Evolutionary conservation across 2,797 vertebrate genomes (phyloP).

Genomic region (Selene dorsalis): DNA sequence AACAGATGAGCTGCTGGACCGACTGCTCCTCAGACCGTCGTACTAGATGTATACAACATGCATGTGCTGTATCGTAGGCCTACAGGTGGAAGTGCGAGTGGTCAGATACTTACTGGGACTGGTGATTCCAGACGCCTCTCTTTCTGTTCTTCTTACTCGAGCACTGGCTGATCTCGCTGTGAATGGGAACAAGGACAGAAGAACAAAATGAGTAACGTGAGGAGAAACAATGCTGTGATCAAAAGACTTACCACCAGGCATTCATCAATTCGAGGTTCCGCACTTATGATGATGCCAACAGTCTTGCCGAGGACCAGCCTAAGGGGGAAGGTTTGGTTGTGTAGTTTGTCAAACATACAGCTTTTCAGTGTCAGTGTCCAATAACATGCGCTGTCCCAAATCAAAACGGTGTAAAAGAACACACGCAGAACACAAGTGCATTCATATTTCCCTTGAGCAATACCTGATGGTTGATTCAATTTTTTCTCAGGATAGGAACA

Average conservation of each 20-base stretch:
- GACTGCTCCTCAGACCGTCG: not conserved
- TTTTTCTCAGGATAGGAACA: no score
- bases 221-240: not conserved
- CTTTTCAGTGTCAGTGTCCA: not conserved
- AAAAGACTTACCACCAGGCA: not conserved
- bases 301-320: not conserved
- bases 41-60: not conserved
- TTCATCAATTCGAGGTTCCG: not conserved
- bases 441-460: no score
- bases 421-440: not conserved
- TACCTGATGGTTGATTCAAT: no score
- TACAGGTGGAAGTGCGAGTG: not conserved
- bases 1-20: not conserved
- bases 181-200: slow-evolving; percentile 24
- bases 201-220: slow-evolving; percentile 6
- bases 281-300: not conserved
- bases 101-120: slow-evolving; percentile 76
- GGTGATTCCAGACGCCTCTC: slow-evolving; percentile 70
- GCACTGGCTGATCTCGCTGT: slow-evolving; percentile 73
- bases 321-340: not conserved
- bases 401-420: slow-evolving; percentile 1
- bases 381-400: not conserved
- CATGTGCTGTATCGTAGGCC: not conserved
- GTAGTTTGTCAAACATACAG: not conserved
- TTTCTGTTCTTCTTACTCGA: slow-evolving; percentile 73